Percentiles rank a stretch among this genome's conserved stretches.
Evolutionary conservation across 2,113 vertebrate genomes (phyloP).

Genomic region (Corythoichthys intestinalis): DNA sequence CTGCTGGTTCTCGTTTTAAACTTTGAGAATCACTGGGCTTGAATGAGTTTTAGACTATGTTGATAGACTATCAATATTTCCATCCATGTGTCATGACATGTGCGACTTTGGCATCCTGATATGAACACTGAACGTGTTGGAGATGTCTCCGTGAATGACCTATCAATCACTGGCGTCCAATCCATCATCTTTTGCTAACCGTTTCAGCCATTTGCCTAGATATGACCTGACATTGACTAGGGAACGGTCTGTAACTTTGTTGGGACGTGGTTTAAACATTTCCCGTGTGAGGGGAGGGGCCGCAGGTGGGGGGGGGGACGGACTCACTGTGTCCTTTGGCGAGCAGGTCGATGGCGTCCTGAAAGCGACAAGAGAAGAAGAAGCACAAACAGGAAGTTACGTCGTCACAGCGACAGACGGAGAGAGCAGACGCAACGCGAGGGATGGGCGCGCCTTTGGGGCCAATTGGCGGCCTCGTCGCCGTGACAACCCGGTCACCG

Average conservation of each 20-base stretch:
- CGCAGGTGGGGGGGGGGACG: slow-evolving; percentile 3
- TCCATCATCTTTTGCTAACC: not conserved
- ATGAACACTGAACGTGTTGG: too few species aligned
- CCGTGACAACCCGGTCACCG: slow-evolving; percentile 34
- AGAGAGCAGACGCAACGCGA: slow-evolving; percentile 61
- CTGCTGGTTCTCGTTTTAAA: too few species aligned
- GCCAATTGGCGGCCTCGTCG: slow-evolving; percentile 5
- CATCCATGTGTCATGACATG: too few species aligned
- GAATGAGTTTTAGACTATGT: too few species aligned
- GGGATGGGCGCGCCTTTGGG: slow-evolving; percentile 37
- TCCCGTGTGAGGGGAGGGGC: not conserved
- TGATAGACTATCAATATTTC: too few species aligned
- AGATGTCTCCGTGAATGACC: too few species aligned
- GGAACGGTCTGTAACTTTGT: not conserved
- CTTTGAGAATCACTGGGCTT: too few species aligned
- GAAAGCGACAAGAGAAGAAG: slow-evolving; percentile 74
- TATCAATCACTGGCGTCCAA: too few species aligned
- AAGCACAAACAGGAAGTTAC: slow-evolving; percentile 92
- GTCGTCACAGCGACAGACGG: slow-evolving; percentile 62
- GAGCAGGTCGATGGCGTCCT: slow-evolving; percentile 94
- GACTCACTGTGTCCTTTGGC: slow-evolving; percentile 98
- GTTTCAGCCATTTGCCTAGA: too few species aligned
- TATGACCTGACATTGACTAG: not conserved
- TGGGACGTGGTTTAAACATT: not conserved
- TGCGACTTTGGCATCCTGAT: too few species aligned